Evolutionary conservation across 2,797 vertebrate genomes (phyloP).

Genomic region (Catharus ustulatus): DNA sequence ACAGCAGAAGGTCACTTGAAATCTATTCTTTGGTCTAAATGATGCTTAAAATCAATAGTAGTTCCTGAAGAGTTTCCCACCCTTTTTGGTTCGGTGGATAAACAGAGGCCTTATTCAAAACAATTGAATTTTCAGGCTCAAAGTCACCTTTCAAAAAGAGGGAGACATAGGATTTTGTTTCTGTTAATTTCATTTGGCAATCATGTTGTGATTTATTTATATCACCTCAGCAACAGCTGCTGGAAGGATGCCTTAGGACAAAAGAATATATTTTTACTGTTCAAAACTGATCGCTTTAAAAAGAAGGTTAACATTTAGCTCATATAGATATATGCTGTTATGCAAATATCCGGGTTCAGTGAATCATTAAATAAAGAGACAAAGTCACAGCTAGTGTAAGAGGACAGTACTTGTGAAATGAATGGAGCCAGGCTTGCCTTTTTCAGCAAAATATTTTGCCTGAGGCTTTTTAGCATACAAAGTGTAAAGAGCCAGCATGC

Average conservation of each 20-base stretch:
- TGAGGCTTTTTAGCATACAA: constrained; percentile 1
- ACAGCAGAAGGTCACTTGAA: constrained; percentile 75
- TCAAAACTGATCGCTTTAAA: not conserved
- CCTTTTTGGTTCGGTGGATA: constrained; percentile 58
- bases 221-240: not conserved
- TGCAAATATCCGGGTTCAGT: constrained; percentile 5
- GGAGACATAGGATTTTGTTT: not conserved
- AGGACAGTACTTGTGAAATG: not conserved
- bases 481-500: not conserved
- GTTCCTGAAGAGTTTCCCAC: constrained; percentile 67
- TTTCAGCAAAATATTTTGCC: constrained; percentile 55
- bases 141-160: constrained; percentile 73
- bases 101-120: constrained; percentile 48
- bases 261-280: not conserved
- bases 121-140: constrained; percentile 64
- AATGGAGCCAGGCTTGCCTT: constrained; percentile 24
- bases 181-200: constrained; percentile 41
- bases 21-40: constrained; percentile 75
- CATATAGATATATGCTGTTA: not conserved
- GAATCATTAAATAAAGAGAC: constrained; percentile 34
- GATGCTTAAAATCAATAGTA: constrained; percentile 74
- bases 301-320: not conserved
- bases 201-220: constrained; percentile 32
- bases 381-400: constrained; percentile 40
- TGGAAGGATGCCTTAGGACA: not conserved